A percentile compares a stretch with the other conserved stretches of the same genome.
phyloP scores from a whole-genome alignment of 2,888 invertebrate genomes.

The Choristoneura rosaceana region DNA sequence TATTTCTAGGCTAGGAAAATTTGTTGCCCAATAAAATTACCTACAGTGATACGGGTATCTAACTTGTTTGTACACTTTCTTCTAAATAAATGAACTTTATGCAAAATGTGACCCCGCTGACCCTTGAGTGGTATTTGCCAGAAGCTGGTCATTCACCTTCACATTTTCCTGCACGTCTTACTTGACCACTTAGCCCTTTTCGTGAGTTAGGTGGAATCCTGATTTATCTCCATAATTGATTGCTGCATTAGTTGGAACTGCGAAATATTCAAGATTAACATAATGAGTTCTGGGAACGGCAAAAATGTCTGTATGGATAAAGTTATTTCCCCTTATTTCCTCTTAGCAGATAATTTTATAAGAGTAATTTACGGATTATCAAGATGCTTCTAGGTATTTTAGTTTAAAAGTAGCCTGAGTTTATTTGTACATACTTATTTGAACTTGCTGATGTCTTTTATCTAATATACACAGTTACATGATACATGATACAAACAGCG shows the following conservation, averaged over 20 bases:
- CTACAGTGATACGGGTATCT: background rate
- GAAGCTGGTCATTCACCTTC: slow-evolving; percentile 36
- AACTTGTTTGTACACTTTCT: background rate
- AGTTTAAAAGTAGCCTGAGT: too few species aligned
- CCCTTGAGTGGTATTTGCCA: slow-evolving; percentile 28
- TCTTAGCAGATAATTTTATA: too few species aligned
- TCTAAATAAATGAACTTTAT: slow-evolving; percentile 9
- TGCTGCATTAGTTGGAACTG: background rate
- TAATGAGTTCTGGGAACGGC: background rate
- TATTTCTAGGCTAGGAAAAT: background rate
- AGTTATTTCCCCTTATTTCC: background rate
- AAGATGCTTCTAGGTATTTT: too few species aligned
- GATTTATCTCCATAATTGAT: slow-evolving; percentile 15
- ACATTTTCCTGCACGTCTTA: slow-evolving; percentile 29
- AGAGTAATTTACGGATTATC: too few species aligned
- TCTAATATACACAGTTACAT: too few species aligned
- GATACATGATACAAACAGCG: too few species aligned
- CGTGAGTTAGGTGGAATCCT: slow-evolving; percentile 8
- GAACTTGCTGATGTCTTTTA: too few species aligned
- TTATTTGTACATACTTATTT: too few species aligned
- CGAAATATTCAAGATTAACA: background rate
- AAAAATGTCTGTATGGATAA: background rate
- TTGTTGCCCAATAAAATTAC: background rate
- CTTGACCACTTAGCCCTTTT: slow-evolving; percentile 36
- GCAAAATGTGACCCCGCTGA: slow-evolving; percentile 30